phyloP scores from a whole-genome alignment of 2,113 vertebrate genomes.

The Bufo gargarizans region DNA sequence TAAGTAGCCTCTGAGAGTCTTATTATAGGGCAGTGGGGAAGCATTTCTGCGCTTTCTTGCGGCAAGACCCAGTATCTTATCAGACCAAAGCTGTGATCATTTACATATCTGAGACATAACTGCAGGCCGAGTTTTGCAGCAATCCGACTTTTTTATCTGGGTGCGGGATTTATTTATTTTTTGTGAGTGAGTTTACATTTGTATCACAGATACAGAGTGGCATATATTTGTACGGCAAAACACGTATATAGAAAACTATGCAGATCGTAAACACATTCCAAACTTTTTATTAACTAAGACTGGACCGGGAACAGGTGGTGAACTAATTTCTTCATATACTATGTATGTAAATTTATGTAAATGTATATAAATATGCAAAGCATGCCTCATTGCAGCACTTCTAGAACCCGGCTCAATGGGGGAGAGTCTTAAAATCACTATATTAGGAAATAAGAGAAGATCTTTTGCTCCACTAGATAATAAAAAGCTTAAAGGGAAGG shows the following conservation, averaged over 20 bases:
- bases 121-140: no score
- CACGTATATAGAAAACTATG: background rate
- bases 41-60: no score
- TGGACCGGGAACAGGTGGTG: background rate
- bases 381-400: background rate
- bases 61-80: no score
- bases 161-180: no score
- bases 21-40: no score
- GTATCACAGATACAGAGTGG: no score
- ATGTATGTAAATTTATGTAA: conserved; percentile 8
- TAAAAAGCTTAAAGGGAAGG: background rate
- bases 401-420: background rate
- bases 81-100: no score
- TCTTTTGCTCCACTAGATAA: background rate
- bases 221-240: no score
- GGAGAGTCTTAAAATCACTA: background rate
- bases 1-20: no score
- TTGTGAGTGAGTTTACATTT: no score
- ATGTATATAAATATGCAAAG: background rate
- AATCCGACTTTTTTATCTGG: no score
- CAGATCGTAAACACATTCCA: background rate
- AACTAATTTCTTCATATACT: background rate
- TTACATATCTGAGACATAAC: no score
- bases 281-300: background rate
- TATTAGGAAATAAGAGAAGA: background rate